Evolutionary conservation across 1,140 invertebrate species (phyloP), one percentile per base, ranked within the genome.

Genomic region (Hestina assimilis): DNA sequence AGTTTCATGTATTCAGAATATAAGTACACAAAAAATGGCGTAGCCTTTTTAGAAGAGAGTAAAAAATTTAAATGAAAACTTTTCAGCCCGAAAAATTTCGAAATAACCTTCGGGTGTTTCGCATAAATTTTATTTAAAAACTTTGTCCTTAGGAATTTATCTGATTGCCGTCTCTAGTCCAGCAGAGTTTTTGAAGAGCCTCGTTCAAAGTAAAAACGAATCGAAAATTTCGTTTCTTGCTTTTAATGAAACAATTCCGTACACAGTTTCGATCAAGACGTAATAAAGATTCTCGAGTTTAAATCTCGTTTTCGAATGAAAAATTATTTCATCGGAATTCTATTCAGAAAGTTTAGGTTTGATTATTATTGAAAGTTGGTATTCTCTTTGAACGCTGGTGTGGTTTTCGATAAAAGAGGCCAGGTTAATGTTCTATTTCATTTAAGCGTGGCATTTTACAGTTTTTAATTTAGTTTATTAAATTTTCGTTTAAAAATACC

Each of bases 81-180:
- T n/a, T 61, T 57, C 20, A 43, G 40, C 40, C 31, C 47, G 52
- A 51, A 59, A 60, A 53, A 45, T 50, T 21, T 46, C n/a, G n/a
- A n/a, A n/a, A n/a, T n/a, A n/a, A 43, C 48, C 61, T 59, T 54
- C 45, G 33, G 53, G 58, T 59, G 60, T 63, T 60, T 54, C 62
- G 57, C 59, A 72, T 76, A 58, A 72, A 79, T 72, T 76, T 68
- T 71, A 72, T 68, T 79, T 65, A 40, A 47, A 59, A 76, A 76
- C 9, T 55, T 55, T 47, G 31, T 55, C 38, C 42, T 55, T 55
- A 59, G 66, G 59, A 74, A 68, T 79, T 79, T 66, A 71, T 77
- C 74, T 75, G 74, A 75, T 79, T 76, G 69, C 66, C 54, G 46
- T 38, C 63, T 69, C 61, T 62, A 68, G 67, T 57, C 56, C 51